Percentiles rank a stretch among this genome's conserved stretches.
phyloP scores from a whole-genome alignment of 2,113 vertebrate genomes.

The Lota lota region DNA sequence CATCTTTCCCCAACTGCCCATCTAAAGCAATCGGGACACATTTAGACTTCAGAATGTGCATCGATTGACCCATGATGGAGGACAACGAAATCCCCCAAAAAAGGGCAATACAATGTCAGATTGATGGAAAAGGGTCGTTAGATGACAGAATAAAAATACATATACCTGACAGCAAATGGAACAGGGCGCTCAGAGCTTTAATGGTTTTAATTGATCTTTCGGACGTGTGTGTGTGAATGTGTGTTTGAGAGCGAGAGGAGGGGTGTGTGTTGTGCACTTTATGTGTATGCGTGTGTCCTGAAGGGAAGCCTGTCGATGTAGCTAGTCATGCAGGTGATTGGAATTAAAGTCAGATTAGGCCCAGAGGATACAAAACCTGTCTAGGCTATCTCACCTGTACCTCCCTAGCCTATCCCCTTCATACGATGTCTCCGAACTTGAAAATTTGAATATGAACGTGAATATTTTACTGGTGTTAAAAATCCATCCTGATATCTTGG shows the following conservation, averaged over 20 bases:
- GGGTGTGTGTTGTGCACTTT: conserved; percentile 20
- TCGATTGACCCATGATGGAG: conserved; percentile 4
- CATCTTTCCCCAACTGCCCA: not conserved
- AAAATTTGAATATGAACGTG: too few relatives aligned
- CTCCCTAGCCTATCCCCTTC: conserved; percentile 11
- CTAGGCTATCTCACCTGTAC: conserved; percentile 28
- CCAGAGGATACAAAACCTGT: conserved; percentile 49
- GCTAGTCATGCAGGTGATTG: conserved; percentile 56
- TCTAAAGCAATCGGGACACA: conserved; percentile 14
- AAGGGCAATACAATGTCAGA: not conserved
- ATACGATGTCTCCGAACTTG: too few relatives aligned
- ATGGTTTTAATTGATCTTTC: conserved; percentile 27
- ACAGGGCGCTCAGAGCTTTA: not conserved
- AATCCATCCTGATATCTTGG: too few relatives aligned
- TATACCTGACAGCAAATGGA: not conserved
- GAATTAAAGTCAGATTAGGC: conserved; percentile 55
- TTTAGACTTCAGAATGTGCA: conserved; percentile 19
- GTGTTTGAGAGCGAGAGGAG: conserved; percentile 11
- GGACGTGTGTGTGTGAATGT: conserved; percentile 4
- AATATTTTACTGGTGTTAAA: too few relatives aligned
- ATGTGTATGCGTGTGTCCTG: conserved; percentile 15
- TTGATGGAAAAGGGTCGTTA: not conserved
- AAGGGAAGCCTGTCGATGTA: conserved; percentile 39
- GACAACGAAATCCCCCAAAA: conserved; percentile 1
- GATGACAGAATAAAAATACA: conserved; percentile 13